Conservation (phyloP, 1,140 invertebrate genomes). For the Mercenaria mercenaria region DNA sequence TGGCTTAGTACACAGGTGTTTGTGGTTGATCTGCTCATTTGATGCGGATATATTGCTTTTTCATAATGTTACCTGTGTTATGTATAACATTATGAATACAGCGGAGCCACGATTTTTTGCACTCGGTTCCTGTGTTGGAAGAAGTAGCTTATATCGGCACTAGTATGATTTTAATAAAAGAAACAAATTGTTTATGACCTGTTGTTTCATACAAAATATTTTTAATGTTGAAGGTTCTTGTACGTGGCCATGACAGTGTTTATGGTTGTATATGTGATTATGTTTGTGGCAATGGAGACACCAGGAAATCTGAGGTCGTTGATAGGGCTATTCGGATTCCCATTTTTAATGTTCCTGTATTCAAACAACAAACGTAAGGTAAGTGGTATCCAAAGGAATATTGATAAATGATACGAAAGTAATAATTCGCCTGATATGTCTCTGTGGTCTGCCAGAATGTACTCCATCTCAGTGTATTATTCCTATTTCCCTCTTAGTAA, state of each 20-base stretch:
- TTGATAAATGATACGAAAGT: background rate
- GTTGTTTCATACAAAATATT: no score
- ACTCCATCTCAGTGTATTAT: background rate
- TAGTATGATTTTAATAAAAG: no score
- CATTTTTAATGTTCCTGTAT: conserved; percentile 2
- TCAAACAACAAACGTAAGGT: conserved; percentile 49
- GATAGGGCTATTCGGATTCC: conserved; percentile 40
- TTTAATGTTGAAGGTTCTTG: conserved; percentile 1
- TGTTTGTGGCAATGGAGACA: conserved; percentile 29
- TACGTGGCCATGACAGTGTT: conserved; percentile 39
- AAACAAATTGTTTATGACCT: no score
- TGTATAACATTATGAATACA: no score
- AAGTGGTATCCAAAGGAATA: background rate
- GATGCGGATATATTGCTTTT: no score
- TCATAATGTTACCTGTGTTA: no score
- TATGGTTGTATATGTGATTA: conserved; percentile 25
- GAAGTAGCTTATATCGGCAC: no score
- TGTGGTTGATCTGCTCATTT: no score
- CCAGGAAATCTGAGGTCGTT: conserved; percentile 29
- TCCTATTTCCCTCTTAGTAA: no score
- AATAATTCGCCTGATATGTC: background rate
- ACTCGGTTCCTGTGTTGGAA: no score
- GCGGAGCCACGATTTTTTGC: no score
- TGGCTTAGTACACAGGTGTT: no score
- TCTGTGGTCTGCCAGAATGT: background rate